Evolutionary conservation across 2,113 vertebrate genomes (phyloP).

Genomic region (Rynchops niger): DNA sequence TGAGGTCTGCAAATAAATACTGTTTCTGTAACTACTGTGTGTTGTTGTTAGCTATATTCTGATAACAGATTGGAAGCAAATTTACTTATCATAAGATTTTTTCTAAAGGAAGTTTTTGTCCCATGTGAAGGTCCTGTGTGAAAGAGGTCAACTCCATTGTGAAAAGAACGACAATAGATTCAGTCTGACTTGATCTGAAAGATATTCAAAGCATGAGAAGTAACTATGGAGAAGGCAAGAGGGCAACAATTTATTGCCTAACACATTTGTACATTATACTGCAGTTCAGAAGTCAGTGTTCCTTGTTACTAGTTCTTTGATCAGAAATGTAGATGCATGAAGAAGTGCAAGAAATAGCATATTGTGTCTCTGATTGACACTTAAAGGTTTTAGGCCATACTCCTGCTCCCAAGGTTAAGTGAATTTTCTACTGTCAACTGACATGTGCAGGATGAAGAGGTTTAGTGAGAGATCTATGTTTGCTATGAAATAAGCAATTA

Average conservation of each 20-base stretch:
- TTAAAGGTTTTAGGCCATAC: not conserved
- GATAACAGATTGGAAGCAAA: not conserved
- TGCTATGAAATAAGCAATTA: constrained; percentile 33
- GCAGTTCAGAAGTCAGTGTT: not conserved
- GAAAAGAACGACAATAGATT: not conserved
- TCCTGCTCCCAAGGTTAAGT: not conserved
- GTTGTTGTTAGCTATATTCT: not conserved
- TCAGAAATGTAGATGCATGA: not conserved
- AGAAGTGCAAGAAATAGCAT: not conserved
- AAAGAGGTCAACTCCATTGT: not conserved
- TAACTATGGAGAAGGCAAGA: not conserved
- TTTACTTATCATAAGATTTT: not conserved
- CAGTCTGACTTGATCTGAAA: not conserved
- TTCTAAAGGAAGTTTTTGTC: not conserved
- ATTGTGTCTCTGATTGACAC: not conserved
- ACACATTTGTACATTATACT: not conserved
- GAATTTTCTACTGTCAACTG: not conserved
- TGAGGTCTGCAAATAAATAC: not conserved
- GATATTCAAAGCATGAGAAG: not conserved
- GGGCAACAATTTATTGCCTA: not conserved
- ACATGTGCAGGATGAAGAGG: not conserved
- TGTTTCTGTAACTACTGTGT: not conserved
- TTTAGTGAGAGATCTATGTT: not conserved
- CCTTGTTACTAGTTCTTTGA: not conserved
- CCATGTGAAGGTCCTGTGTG: not conserved